These are phyloP conservation scores for Glyptemys insculpta DNA, from an alignment of 2,797 vertebrate genomes.

Conservation along the genomic window DNA sequence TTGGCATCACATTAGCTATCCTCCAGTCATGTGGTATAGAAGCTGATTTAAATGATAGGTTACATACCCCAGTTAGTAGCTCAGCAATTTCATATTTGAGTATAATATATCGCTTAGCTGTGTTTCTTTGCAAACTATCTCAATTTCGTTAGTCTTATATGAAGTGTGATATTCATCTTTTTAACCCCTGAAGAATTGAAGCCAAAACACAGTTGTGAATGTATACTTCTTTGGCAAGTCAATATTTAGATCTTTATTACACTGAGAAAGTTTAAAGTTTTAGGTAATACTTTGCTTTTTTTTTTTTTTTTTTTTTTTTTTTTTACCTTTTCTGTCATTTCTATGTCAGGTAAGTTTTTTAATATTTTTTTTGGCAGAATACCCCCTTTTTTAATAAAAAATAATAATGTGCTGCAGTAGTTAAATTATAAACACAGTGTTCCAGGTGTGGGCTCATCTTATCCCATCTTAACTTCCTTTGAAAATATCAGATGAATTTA, in stretches of 20 bases:
- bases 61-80: no score
- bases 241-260: not conserved
- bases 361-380: not conserved
- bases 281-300: rapidly evolving
- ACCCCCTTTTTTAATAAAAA: not conserved
- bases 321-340: not conserved
- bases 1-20: no score
- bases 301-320: not conserved
- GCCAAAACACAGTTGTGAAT: not conserved
- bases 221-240: not conserved
- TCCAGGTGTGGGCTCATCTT: not conserved
- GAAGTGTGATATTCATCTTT: not conserved
- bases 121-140: not conserved
- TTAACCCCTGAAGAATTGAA: not conserved
- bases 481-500: not conserved
- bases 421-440: not conserved
- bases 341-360: not conserved
- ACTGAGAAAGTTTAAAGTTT: not conserved
- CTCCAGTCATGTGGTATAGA: no score
- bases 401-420: not conserved
- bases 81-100: no score
- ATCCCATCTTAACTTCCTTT: not conserved
- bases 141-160: not conserved
- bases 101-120: not conserved
- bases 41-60: no score